phyloP scores from a whole-genome alignment of 2,113 vertebrate species.

The Campylomormyrus tamandua region DNA sequence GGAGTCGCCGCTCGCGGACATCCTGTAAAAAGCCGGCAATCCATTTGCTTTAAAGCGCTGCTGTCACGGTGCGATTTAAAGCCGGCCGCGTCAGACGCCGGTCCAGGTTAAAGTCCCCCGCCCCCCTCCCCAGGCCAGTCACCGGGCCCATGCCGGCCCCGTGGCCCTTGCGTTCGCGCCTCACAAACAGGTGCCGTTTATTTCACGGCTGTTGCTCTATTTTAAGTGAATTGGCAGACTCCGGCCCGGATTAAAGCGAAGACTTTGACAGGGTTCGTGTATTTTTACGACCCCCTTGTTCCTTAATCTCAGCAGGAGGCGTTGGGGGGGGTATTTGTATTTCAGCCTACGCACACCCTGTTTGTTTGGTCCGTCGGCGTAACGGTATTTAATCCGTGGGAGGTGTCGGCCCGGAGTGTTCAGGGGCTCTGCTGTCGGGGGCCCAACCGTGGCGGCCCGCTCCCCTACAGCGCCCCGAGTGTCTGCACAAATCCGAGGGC shows the following conservation, averaged over 20 bases:
- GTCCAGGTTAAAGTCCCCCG: not conserved
- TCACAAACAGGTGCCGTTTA: slow-evolving; percentile 35
- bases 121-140: not conserved
- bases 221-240: slow-evolving; percentile 40
- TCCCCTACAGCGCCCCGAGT: not conserved
- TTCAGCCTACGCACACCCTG: slow-evolving; percentile 11
- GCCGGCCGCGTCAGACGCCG: not conserved
- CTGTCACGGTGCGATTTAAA: slow-evolving; percentile 29
- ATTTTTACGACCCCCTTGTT: slow-evolving; percentile 10
- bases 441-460: not conserved
- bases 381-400: not conserved
- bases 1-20: slow-evolving; percentile 15
- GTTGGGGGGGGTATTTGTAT: slow-evolving; percentile 7
- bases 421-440: not conserved
- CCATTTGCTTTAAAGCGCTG: slow-evolving; percentile 26
- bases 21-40: slow-evolving; percentile 18
- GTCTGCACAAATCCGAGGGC: not conserved
- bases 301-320: slow-evolving; percentile 16
- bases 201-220: slow-evolving; percentile 38
- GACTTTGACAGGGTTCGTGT: slow-evolving; percentile 30
- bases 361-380: slow-evolving; percentile 4
- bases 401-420: not conserved
- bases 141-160: not conserved
- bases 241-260: slow-evolving; percentile 30
- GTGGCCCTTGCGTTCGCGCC: not conserved